Evolutionary conservation across 1,140 invertebrate genomes (phyloP), one percentile per base, ranked within the genome.

Genomic region (Drosophila grimshawi): DNA sequence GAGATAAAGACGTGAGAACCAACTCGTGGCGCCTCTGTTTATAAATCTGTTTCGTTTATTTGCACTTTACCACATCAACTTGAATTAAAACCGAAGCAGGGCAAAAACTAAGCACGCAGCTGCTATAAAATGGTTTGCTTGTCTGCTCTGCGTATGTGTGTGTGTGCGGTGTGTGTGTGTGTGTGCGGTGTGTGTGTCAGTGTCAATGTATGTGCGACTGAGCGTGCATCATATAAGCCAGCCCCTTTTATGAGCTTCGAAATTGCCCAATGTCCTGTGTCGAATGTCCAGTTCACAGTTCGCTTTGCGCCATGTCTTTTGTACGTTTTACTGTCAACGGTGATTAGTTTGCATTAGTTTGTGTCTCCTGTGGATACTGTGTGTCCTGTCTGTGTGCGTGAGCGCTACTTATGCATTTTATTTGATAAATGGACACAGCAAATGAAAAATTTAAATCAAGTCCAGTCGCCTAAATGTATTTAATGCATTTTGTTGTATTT

Each of bases 1-100:
- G 53, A n/a, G 11, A 53, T 3, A 27, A 37, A 49, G 60, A 64
- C 29, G 61, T 51, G 51, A 74, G n/a, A 69, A 55, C 35, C 61
- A 35, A 29, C 59, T 37, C 64, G 41, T 68, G 29, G 39, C 35
- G 35, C 51, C 27, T 68, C 46, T 88, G 77, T 86, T 88, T 88
- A 88, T 86, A 86, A 86, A 86, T 86, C 83, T 83, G 37, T 69
- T 68, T 56, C 69, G 66, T 88, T 86, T 88, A 86, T 88, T 86
- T 86, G 73, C 83, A 68, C 85, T 83, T 80, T 73, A 62, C 65
- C 82, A 81, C 82, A 86, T 88, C 71, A 86, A 88, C 76, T 80
- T 80, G 80, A 88, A 86, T 82, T 82, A 88, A 86, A 86, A 88
- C 32, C 46, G 76, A 68, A 86, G 65, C 85, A 81, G 60, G 56